phyloP scores from a whole-genome alignment of 1,140 invertebrate genomes.

The Papilio xuthus region DNA sequence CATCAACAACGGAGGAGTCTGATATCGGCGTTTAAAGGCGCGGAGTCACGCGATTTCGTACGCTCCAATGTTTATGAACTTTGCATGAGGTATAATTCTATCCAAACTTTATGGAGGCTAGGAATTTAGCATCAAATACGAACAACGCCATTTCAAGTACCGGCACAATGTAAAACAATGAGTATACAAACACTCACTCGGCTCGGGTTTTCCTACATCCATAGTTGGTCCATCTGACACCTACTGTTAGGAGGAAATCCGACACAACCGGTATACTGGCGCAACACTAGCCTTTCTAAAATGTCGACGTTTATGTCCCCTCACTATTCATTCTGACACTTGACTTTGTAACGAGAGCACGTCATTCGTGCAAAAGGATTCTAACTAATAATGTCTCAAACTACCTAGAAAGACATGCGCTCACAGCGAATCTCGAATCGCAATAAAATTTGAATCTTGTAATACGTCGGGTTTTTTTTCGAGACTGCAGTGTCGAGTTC shows the following conservation, averaged over 20 bases:
- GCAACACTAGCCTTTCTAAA: too few relatives aligned
- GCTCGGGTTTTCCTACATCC: too few relatives aligned
- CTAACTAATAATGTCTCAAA: too few relatives aligned
- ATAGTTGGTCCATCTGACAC: too few relatives aligned
- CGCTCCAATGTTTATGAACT: constrained; percentile 63
- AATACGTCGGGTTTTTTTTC: constrained; percentile 40
- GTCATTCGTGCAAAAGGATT: too few relatives aligned
- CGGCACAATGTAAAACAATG: not conserved
- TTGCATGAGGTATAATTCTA: constrained; percentile 20
- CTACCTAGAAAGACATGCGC: not conserved
- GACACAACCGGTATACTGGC: too few relatives aligned
- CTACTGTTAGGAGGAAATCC: too few relatives aligned
- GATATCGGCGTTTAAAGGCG: constrained; percentile 62
- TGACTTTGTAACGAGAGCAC: too few relatives aligned
- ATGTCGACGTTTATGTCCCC: too few relatives aligned
- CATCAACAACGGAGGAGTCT: constrained; percentile 42
- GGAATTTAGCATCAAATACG: constrained; percentile 43
- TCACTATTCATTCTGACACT: too few relatives aligned
- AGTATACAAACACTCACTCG: too few relatives aligned
- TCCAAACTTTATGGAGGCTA: not conserved
- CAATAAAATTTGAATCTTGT: not conserved
- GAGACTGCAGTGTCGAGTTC: constrained; percentile 11
- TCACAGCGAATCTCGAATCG: not conserved
- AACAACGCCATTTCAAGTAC: not conserved
- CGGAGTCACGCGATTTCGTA: constrained; percentile 68